Base-by-base conservation (phyloP, 2,113 vertebrate genomes). In the Oxyura jamaicensis region DNA sequence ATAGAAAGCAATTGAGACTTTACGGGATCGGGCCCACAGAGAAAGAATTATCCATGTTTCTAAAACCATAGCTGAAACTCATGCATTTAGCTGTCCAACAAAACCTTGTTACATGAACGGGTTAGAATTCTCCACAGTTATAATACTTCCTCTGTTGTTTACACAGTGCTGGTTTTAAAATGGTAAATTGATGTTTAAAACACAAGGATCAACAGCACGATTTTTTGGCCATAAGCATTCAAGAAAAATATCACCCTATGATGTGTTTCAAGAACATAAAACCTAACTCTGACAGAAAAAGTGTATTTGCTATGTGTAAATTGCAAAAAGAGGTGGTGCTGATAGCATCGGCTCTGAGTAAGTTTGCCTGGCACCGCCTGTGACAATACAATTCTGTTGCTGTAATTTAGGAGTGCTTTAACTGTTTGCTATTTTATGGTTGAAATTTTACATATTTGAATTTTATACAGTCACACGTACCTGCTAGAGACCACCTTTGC, bases 221-320 rank as follows among this genome's bases (percentile, higher is more conserved):
- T n/a, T 75, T 91, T 87, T 81, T 44, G 42, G 23, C 36, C 46
- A 36, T 35, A 75, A 84, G 16, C 52, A 59, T 87, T 89, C 33
- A 71, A 85, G 77, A 75, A 91, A 96, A 89, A 48, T 68, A 91
- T 63, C 84, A 90, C 60, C 13, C 62, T 75, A 13, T 1, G 2
- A 56, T 87, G 66, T 68, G 35, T 42, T 95, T 75, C 60, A 95
- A 71, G 62, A 93, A 82, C 19, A 75, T 46, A 72, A 91, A 96
- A 85, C 56, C 25, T 74, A 69, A 66, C 68, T 72, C 59, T 60
- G 69, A 35, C 65, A 94, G 56, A 87, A 59, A 59, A 89, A 60
- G 10, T 63, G 39, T 25, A 41, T 78, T 88, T 84, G 77, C 73
- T 80, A 58, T 41, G 76, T 58, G 76, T 88, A 80, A 92, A 86